Evolutionary conservation across 2,797 vertebrate genomes (phyloP).

Genomic region (Sebastes melanostomus): DNA sequence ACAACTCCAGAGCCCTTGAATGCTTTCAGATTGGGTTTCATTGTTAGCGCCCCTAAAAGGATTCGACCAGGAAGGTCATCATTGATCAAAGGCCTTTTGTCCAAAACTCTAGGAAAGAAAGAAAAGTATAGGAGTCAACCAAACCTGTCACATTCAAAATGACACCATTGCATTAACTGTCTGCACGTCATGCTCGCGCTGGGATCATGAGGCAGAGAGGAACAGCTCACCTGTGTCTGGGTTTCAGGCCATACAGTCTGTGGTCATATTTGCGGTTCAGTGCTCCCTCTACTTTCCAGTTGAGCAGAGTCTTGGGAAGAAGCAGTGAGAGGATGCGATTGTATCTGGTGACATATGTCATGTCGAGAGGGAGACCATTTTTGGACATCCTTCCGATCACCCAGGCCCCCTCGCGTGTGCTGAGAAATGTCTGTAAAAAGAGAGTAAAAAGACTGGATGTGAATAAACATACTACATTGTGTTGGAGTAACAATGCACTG

Average conservation of each 20-base stretch:
- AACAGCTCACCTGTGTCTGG: slow-evolving; percentile 81
- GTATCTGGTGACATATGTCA: slow-evolving; percentile 75
- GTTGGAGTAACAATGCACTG: neutral
- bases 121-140: neutral
- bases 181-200: neutral
- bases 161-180: neutral
- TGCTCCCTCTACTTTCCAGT: slow-evolving; percentile 66
- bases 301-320: slow-evolving; percentile 73
- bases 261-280: slow-evolving; percentile 85
- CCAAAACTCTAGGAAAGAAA: slow-evolving; percentile 64
- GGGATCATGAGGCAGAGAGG: neutral
- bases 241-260: slow-evolving; percentile 84
- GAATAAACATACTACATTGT: neutral
- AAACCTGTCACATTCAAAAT: neutral
- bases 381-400: slow-evolving; percentile 79
- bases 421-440: slow-evolving; percentile 85
- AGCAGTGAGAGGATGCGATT: slow-evolving; percentile 60
- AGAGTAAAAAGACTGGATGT: neutral
- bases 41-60: slow-evolving; percentile 74
- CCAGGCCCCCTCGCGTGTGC: slow-evolving; percentile 86
- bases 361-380: slow-evolving; percentile 85
- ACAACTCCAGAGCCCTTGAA: slow-evolving; percentile 73
- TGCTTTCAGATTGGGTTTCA: slow-evolving; percentile 78
- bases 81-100: slow-evolving; percentile 67
- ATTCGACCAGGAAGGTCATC: slow-evolving; percentile 82